phyloP scores from a whole-genome alignment of 2,797 vertebrate genomes.

The Enteromius unitaeniatus region DNA sequence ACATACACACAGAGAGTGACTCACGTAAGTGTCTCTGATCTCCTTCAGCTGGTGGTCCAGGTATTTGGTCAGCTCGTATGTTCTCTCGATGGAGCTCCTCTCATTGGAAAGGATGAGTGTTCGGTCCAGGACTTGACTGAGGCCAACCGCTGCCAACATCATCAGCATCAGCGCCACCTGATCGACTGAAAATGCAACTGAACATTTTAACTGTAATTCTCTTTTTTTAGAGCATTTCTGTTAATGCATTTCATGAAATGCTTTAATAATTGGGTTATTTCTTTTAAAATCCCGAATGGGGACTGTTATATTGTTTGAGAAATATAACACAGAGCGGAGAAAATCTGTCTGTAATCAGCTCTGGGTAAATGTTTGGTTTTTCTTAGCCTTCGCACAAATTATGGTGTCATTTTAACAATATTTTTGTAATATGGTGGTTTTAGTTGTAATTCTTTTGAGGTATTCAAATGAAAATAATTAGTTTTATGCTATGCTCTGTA shows the following conservation, averaged over 20 bases:
- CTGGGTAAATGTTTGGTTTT: slow-evolving; percentile 11
- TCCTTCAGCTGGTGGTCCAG: slow-evolving; percentile 96
- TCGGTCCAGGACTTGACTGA: slow-evolving; percentile 76
- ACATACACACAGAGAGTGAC: slow-evolving; percentile 64
- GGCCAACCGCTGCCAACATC: slow-evolving; percentile 81
- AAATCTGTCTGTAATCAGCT: slow-evolving; percentile 27
- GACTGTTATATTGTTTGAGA: slow-evolving; percentile 44
- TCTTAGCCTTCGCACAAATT: slow-evolving; percentile 4
- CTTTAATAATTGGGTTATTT: background rate
- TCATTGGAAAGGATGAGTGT: slow-evolving; percentile 88
- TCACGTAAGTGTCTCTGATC: slow-evolving; percentile 94
- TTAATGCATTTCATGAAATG: background rate
- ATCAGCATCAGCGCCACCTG: slow-evolving; percentile 79
- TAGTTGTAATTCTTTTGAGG: slow-evolving; percentile 26
- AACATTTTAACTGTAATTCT: background rate
- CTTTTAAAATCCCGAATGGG: background rate
- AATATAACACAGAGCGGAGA: slow-evolving; percentile 39
- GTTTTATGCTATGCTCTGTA: slow-evolving; percentile 18
- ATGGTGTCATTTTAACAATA: background rate
- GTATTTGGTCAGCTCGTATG: slow-evolving; percentile 96
- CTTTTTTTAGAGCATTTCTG: background rate
- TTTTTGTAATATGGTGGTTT: slow-evolving; percentile 16
- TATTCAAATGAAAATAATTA: slow-evolving; percentile 2
- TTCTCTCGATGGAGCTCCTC: slow-evolving; percentile 93
- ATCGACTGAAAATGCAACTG: slow-evolving; percentile 64